Evolutionary conservation across 2,888 invertebrate species (phyloP).

Genomic region (Coenonympha glycerion): DNA sequence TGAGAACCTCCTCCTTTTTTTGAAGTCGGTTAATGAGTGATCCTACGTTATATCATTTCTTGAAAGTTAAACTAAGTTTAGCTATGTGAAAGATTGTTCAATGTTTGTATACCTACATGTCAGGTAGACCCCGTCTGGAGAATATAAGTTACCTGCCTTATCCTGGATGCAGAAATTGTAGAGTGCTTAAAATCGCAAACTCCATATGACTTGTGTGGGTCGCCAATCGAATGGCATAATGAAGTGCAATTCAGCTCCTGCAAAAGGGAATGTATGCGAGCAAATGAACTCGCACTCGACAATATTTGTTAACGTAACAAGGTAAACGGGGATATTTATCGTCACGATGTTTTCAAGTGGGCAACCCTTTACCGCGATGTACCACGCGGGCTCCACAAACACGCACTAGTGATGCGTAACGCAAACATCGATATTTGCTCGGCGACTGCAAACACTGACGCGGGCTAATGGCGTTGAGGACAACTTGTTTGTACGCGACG

Average conservation of each 20-base stretch:
- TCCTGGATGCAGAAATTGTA: neutral
- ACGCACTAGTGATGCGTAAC: constrained; percentile 74
- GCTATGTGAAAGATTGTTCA: no score
- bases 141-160: no score
- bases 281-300: constrained; percentile 40
- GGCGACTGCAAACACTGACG: constrained; percentile 64
- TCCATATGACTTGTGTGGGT: constrained; percentile 7
- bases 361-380: constrained; percentile 65
- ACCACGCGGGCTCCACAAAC: constrained; percentile 59
- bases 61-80: no score
- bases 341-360: constrained; percentile 63
- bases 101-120: neutral
- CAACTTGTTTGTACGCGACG: constrained; percentile 50
- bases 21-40: no score
- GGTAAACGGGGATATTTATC: constrained; percentile 66
- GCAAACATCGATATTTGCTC: constrained; percentile 73
- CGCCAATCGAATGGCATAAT: no score
- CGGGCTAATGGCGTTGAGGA: constrained; percentile 65
- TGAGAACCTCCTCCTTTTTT: no score
- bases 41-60: no score
- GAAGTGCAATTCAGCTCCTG: constrained; percentile 31
- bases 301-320: constrained; percentile 61
- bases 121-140: neutral
- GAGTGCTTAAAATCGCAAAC: constrained; percentile 1
- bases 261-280: constrained; percentile 27